phyloP scores from a whole-genome alignment of 2,113 vertebrate genomes.

The Eubucco bourcierii region DNA sequence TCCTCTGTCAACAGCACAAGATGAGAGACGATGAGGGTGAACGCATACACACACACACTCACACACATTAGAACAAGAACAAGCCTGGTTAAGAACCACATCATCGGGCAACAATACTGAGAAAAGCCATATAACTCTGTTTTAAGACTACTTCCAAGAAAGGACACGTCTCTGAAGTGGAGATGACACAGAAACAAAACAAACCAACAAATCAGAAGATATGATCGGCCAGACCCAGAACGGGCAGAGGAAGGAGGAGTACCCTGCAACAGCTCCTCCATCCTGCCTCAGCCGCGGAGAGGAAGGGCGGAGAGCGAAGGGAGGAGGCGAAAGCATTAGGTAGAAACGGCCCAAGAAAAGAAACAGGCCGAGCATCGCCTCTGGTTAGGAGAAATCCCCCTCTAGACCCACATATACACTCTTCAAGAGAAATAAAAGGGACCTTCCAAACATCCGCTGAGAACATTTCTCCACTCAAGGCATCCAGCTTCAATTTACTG shows the following conservation, averaged over 20 bases:
- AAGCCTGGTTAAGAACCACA: neutral
- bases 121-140: neutral
- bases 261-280: neutral
- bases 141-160: neutral
- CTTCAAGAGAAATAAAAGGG: accelerated
- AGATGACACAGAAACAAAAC: neutral
- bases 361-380: neutral
- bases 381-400: neutral
- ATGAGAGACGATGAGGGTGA: accelerated
- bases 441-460: neutral
- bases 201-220: neutral
- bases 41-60: accelerated
- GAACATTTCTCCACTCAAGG: neutral
- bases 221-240: neutral
- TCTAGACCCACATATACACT: neutral
- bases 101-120: neutral
- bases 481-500: neutral
- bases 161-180: neutral
- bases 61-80: neutral
- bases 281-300: conserved; percentile 1
- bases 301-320: conserved; percentile 27
- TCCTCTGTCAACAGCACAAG: neutral
- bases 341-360: neutral
- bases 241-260: neutral
- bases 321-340: neutral